phyloP scores from a whole-genome alignment of 1,140 invertebrate species.

The Leptinotarsa texana region DNA sequence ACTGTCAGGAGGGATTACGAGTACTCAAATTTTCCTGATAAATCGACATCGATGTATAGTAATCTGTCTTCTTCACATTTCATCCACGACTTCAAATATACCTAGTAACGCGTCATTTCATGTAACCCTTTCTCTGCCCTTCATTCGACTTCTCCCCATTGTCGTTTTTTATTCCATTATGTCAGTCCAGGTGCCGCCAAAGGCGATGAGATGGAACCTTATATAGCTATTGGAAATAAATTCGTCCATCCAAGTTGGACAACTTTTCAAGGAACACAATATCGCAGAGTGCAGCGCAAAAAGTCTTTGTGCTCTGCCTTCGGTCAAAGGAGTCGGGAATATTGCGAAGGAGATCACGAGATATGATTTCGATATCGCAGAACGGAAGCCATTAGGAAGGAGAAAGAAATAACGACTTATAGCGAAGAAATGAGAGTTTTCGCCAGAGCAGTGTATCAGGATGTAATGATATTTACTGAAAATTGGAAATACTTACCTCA shows the following conservation, averaged over 20 bases:
- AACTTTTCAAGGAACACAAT: constrained; percentile 21
- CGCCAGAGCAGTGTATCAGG: no score
- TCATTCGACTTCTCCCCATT: not conserved
- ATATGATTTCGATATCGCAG: constrained; percentile 50
- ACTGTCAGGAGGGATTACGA: no score
- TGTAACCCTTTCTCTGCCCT: no score
- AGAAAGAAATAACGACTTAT: constrained; percentile 38
- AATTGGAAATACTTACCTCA: no score
- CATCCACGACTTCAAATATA: no score
- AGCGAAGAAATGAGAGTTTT: no score
- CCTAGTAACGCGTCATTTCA: no score
- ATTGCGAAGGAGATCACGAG: constrained; percentile 43
- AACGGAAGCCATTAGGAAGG: constrained; percentile 49
- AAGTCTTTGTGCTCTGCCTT: constrained; percentile 29
- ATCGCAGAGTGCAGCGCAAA: constrained; percentile 24
- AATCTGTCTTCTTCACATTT: no score
- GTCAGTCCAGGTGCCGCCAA: constrained; percentile 5
- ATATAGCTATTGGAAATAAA: constrained; percentile 21
- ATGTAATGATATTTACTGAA: no score
- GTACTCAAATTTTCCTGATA: no score
- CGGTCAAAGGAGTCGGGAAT: constrained; percentile 42
- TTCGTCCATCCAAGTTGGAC: not conserved
- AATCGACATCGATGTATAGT: no score
- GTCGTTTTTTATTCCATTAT: constrained; percentile 21
- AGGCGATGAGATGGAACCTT: constrained; percentile 20